Evolutionary conservation across 2,888 invertebrate species (phyloP).

Genomic region (Agonopterix alstromeriana): DNA sequence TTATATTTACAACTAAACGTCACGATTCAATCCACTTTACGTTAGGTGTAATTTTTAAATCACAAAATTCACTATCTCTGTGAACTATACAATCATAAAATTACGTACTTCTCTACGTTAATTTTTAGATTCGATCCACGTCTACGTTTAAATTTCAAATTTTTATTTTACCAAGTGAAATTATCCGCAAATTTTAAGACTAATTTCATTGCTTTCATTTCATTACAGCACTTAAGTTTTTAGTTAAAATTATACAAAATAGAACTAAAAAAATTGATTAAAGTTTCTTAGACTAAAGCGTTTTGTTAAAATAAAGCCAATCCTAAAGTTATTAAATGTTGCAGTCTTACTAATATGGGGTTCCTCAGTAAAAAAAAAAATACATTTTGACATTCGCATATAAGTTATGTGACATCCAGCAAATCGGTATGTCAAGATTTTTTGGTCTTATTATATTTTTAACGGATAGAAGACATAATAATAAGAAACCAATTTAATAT

Average conservation of each 20-base stretch:
- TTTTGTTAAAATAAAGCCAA: not conserved
- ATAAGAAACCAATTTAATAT: no score
- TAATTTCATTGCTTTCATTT: slow-evolving; percentile 51
- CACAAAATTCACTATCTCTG: not conserved
- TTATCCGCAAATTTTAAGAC: slow-evolving; percentile 18
- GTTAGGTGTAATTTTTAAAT: not conserved
- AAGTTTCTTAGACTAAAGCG: not conserved
- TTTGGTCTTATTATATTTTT: no score
- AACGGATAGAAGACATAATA: no score
- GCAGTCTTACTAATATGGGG: slow-evolving; percentile 39
- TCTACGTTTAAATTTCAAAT: not conserved
- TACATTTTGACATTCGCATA: no score
- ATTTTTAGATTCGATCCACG: not conserved
- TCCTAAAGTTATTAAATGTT: slow-evolving; percentile 25
- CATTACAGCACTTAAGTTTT: slow-evolving; percentile 30
- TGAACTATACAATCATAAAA: slow-evolving; percentile 1
- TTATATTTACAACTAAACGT: no score
- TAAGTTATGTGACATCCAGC: no score
- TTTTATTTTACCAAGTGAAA: slow-evolving; percentile 10
- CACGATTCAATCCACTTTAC: no score
- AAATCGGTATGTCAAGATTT: no score
- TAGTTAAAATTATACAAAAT: no score
- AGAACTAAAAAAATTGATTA: not conserved
- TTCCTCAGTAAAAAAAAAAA: slow-evolving; percentile 7
- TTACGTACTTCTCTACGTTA: not conserved